Percentiles rank a stretch among this genome's conserved stretches.
Conservation (phyloP, 2,113 vertebrate genomes). For the Hystrix brachyura region DNA sequence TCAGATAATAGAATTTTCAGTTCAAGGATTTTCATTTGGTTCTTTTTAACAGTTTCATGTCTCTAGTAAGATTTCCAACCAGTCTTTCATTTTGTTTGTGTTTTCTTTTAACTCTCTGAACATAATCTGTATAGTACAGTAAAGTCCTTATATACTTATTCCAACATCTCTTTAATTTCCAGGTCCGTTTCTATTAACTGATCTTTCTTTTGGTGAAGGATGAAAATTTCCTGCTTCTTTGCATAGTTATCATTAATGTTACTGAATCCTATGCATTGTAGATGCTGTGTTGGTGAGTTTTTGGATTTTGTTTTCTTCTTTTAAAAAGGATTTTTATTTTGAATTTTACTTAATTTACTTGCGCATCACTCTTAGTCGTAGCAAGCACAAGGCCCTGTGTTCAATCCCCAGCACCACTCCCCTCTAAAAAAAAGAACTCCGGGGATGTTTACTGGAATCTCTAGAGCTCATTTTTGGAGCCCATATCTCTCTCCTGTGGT, state of each 20-base stretch:
- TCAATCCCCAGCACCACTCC: no score
- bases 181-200: neutral
- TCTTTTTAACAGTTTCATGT: conserved; percentile 31
- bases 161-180: neutral
- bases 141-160: neutral
- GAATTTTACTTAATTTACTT: conserved; percentile 28
- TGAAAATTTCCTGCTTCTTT: neutral
- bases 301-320: neutral
- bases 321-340: conserved; percentile 22
- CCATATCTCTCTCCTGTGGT: neutral
- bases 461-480: neutral
- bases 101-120: conserved; percentile 11
- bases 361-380: neutral
- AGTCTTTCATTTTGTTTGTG: neutral
- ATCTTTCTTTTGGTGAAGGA: neutral
- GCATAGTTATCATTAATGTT: neutral
- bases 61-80: neutral
- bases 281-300: conserved; percentile 32
- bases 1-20: neutral
- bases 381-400: no score
- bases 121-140: neutral
- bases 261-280: neutral
- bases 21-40: conserved; percentile 51
- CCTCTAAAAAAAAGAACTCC: no score
- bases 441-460: neutral